These are phyloP conservation scores for Lutjanus campechanus DNA, from an alignment of 2,797 vertebrate species.

Conservation along the genomic window DNA sequence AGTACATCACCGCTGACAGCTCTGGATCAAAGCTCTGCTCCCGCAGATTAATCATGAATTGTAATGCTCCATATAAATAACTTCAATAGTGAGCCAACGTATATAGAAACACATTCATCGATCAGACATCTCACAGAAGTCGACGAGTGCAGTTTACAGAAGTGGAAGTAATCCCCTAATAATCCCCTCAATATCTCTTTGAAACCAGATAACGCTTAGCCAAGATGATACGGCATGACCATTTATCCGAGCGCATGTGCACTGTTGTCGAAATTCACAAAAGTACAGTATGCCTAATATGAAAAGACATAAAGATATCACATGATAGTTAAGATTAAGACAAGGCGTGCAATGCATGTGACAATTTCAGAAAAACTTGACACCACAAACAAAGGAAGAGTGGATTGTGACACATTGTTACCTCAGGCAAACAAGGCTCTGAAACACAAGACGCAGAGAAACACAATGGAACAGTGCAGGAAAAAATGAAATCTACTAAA, in stretches of 20 bases:
- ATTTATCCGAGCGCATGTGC: slow-evolving; percentile 4
- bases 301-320: slow-evolving; percentile 23
- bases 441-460: slow-evolving; percentile 24
- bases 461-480: slow-evolving; percentile 7
- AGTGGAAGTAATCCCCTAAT: slow-evolving; percentile 53
- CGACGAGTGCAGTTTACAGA: slow-evolving; percentile 40
- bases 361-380: slow-evolving; percentile 30
- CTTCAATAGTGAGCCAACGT: slow-evolving; percentile 40
- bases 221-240: slow-evolving; percentile 33
- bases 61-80: slow-evolving; percentile 65
- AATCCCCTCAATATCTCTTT: slow-evolving; percentile 53
- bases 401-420: slow-evolving; percentile 42
- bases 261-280: background rate
- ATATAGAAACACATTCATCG: slow-evolving; percentile 43
- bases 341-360: slow-evolving; percentile 7
- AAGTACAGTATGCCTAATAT: background rate
- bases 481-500: background rate
- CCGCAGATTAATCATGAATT: slow-evolving; percentile 72
- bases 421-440: slow-evolving; percentile 39
- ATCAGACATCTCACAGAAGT: slow-evolving; percentile 39
- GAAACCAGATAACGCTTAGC: slow-evolving; percentile 51
- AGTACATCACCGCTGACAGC: slow-evolving; percentile 76
- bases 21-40: slow-evolving; percentile 73
- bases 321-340: slow-evolving; percentile 26
- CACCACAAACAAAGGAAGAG: slow-evolving; percentile 34